phyloP scores from a whole-genome alignment of 1,140 invertebrate species.

The Caenorhabditis briggsae region DNA sequence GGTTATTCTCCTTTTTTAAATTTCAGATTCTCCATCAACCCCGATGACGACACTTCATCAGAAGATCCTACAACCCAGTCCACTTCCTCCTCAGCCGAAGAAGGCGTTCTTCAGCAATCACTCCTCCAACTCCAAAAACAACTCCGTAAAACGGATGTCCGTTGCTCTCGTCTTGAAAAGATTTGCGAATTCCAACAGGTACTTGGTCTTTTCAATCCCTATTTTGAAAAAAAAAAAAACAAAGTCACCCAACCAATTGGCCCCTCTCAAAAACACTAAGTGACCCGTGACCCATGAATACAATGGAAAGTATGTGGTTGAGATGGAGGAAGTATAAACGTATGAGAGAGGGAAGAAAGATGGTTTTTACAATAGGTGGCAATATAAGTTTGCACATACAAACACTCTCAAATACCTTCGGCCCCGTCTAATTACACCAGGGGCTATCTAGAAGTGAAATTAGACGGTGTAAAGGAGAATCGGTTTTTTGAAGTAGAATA shows the following conservation, averaged over 20 bases:
- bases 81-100: constrained; percentile 15
- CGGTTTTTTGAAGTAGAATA: neutral
- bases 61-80: constrained; percentile 21
- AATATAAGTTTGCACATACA: constrained; percentile 43
- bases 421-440: constrained; percentile 27
- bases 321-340: neutral
- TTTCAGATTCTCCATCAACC: constrained; percentile 24
- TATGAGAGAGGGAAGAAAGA: neutral
- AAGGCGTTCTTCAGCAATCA: constrained; percentile 51
- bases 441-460: neutral
- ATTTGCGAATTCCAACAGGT: constrained; percentile 61
- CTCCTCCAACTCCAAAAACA: constrained; percentile 59
- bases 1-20: neutral
- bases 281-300: constrained; percentile 6
- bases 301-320: neutral
- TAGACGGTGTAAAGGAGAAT: neutral
- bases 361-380: constrained; percentile 37
- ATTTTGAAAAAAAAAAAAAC: neutral
- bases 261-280: neutral
- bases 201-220: neutral
- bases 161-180: constrained; percentile 56
- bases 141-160: constrained; percentile 46
- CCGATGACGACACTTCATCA: neutral
- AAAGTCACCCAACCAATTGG: neutral
- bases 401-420: neutral